Conservation (phyloP, 2,797 vertebrate genomes). For the Tokudaia muenninki region DNA sequence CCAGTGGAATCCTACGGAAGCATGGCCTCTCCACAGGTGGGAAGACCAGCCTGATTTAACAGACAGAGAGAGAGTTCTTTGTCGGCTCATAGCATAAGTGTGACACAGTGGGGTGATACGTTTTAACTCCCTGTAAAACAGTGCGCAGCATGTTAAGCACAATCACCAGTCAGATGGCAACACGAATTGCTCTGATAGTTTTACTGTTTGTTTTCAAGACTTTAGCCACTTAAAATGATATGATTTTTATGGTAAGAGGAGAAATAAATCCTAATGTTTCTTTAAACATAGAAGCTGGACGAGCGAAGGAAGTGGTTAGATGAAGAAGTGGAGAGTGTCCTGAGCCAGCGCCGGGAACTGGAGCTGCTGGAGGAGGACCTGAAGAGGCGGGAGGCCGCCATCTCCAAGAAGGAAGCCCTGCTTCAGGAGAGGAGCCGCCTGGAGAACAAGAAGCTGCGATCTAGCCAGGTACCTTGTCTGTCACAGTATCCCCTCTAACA, state of each 20-base stretch:
- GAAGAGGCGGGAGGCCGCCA: slow-evolving; percentile 91
- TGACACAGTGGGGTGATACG: slow-evolving; percentile 9
- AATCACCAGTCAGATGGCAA: neutral
- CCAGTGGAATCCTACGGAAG: neutral
- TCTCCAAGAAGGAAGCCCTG: slow-evolving; percentile 91
- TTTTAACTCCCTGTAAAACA: slow-evolving; percentile 52
- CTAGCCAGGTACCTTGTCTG: slow-evolving; percentile 91
- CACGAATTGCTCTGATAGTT: slow-evolving; percentile 26
- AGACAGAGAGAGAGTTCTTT: neutral
- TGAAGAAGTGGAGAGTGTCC: slow-evolving; percentile 92
- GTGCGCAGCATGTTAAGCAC: neutral
- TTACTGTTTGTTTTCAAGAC: slow-evolving; percentile 50
- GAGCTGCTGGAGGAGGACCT: slow-evolving; percentile 92
- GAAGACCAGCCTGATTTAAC: neutral
- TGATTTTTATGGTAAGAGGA: slow-evolving; percentile 32
- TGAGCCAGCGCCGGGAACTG: slow-evolving; percentile 91
- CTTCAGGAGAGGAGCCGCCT: slow-evolving; percentile 91
- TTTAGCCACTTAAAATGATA: slow-evolving; percentile 48
- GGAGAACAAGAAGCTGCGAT: slow-evolving; percentile 92
- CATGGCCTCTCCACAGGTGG: neutral
- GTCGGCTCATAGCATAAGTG: no score
- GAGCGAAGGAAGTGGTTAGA: slow-evolving; percentile 93
- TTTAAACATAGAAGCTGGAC: slow-evolving; percentile 87
- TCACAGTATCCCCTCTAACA: neutral
- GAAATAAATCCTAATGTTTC: slow-evolving; percentile 68